Evolutionary conservation across 2,113 vertebrate species (phyloP).

Genomic region (Typhlomys cinereus): DNA sequence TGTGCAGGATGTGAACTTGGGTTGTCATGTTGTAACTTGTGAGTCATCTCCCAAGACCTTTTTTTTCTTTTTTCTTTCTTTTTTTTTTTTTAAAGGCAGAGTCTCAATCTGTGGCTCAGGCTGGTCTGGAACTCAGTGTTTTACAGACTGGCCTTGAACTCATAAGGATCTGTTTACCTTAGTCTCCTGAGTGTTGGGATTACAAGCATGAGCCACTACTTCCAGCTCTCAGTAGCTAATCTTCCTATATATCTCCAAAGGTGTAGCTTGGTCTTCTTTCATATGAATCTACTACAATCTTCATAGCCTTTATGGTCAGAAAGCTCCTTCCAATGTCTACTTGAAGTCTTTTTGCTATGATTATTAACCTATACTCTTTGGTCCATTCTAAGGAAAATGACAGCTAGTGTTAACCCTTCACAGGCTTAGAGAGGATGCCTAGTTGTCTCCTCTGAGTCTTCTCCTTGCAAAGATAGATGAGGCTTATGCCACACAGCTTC

Average conservation of each 20-base stretch:
- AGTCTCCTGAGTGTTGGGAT: background rate
- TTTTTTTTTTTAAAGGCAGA: too few relatives aligned
- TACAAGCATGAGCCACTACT: background rate
- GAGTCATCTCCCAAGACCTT: too few relatives aligned
- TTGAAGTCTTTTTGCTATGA: slow-evolving; percentile 1
- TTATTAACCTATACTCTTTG: background rate
- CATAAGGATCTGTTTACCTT: background rate
- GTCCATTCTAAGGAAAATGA: background rate
- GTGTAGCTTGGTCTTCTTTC: background rate
- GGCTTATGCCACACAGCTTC: background rate
- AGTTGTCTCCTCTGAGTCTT: background rate
- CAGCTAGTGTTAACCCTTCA: slow-evolving; percentile 24
- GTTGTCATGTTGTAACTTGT: too few relatives aligned
- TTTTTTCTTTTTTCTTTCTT: too few relatives aligned
- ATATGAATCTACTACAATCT: background rate
- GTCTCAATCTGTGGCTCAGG: too few relatives aligned
- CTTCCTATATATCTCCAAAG: background rate
- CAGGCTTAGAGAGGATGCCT: background rate
- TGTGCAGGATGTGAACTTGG: too few relatives aligned
- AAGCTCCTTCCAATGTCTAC: background rate
- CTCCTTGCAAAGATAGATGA: background rate
- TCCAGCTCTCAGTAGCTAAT: background rate
- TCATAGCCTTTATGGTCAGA: background rate
- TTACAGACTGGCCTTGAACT: background rate
- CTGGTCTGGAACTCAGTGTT: too few relatives aligned